Conservation (phyloP, 2,888 invertebrate genomes). For the Microdon myrmicae region DNA sequence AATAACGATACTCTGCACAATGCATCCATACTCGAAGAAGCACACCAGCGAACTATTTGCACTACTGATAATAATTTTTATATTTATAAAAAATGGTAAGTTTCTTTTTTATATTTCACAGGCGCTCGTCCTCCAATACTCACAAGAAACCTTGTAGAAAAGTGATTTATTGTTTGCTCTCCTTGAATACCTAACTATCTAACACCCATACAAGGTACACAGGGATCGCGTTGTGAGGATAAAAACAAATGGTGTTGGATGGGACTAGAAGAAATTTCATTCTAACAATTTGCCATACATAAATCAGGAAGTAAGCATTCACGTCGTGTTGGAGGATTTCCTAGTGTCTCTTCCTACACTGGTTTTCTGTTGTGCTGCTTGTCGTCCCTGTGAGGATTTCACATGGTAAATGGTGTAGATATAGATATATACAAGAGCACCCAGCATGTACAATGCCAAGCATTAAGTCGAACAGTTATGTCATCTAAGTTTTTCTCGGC, state of each 20-base stretch:
- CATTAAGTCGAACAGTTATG: too few species aligned
- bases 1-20: conserved; percentile 37
- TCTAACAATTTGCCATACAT: conserved; percentile 50
- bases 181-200: conserved; percentile 3
- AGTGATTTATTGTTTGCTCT: conserved; percentile 47
- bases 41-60: conserved; percentile 46
- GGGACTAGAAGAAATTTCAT: conserved; percentile 45
- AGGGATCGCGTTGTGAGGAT: conserved; percentile 13
- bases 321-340: conserved; percentile 33
- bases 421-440: too few species aligned
- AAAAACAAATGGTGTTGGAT: conserved; percentile 37
- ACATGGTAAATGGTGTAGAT: too few species aligned
- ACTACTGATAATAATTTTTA: conserved; percentile 48
- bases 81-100: conserved; percentile 50
- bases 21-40: conserved; percentile 42
- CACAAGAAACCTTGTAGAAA: not conserved
- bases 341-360: conserved; percentile 2
- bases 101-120: conserved; percentile 7
- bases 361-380: not conserved
- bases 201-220: conserved; percentile 2
- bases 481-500: too few species aligned
- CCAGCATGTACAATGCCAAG: too few species aligned
- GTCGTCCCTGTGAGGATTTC: conserved; percentile 8
- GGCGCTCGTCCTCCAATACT: not conserved
- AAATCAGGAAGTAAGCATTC: conserved; percentile 49